A percentile compares a stretch with the other conserved stretches of the same genome.
phyloP scores from a whole-genome alignment of 2,888 invertebrate species.

The Sphecodes monilicornis region DNA sequence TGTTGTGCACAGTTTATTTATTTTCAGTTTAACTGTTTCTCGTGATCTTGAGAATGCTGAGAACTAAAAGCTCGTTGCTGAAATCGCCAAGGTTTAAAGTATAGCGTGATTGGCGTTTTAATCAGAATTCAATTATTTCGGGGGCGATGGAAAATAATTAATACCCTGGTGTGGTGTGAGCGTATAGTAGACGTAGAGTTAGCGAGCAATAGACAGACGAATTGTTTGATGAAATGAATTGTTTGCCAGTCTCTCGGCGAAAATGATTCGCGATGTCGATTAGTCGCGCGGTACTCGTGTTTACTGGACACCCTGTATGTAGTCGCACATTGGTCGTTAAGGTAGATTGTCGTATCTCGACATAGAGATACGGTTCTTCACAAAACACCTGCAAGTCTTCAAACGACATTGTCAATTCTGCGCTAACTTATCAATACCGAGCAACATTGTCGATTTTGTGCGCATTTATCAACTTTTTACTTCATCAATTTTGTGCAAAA shows the following conservation, averaged over 20 bases:
- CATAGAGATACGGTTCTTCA: conserved; percentile 33
- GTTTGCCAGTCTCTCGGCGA: background rate
- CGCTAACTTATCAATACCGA: background rate
- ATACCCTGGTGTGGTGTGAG: background rate
- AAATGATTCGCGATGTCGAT: background rate
- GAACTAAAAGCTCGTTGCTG: background rate
- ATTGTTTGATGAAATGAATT: background rate
- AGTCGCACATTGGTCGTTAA: conserved; percentile 48
- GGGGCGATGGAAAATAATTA: background rate
- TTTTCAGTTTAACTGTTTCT: background rate
- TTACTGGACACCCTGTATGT: conserved; percentile 29
- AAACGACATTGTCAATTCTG: background rate
- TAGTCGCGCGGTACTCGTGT: background rate
- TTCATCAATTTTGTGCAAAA: background rate
- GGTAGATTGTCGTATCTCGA: conserved; percentile 28
- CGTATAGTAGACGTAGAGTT: conserved; percentile 2
- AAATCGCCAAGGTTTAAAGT: background rate
- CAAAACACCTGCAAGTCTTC: background rate
- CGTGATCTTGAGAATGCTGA: background rate
- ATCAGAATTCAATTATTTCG: background rate
- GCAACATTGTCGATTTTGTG: background rate
- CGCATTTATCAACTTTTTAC: background rate
- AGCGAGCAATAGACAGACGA: background rate
- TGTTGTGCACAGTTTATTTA: background rate
- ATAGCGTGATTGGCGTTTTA: background rate